Percentiles rank a stretch among this genome's conserved stretches.
Conservation (phyloP, 2,113 vertebrate species). For the Grammomys dolichurus region DNA sequence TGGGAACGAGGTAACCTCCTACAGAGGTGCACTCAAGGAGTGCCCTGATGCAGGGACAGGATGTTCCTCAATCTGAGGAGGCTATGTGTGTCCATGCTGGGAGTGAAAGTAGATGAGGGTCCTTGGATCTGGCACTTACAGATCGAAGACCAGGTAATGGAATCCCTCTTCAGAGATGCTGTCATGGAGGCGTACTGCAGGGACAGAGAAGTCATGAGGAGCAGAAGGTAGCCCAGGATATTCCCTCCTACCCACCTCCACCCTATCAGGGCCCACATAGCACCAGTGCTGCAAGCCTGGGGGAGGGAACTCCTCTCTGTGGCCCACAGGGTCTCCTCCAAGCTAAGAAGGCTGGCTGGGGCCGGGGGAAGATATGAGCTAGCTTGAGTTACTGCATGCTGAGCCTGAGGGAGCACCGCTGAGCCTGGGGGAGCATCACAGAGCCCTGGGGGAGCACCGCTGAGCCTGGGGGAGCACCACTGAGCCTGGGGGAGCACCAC, state of each 20-base stretch:
- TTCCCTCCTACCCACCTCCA: background rate
- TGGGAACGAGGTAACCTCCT: background rate
- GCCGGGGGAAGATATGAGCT: background rate
- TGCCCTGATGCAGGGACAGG: background rate
- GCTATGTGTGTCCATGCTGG: background rate
- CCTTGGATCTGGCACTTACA: slow-evolving; percentile 89
- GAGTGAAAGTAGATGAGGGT: background rate
- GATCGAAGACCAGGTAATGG: slow-evolving; percentile 97
- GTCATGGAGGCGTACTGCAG: slow-evolving; percentile 96
- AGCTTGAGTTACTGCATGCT: background rate
- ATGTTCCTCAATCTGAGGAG: background rate
- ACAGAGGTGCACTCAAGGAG: background rate
- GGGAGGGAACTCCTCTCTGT: background rate
- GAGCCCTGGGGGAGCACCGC: background rate
- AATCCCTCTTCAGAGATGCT: slow-evolving; percentile 98
- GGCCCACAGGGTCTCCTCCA: background rate
- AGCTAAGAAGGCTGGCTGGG: background rate
- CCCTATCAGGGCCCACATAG: background rate
- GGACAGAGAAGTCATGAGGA: slow-evolving; percentile 64
- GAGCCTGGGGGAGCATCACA: too few relatives aligned
- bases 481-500: too few relatives aligned
- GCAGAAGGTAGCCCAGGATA: background rate
- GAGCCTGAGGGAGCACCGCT: background rate
- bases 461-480: background rate
- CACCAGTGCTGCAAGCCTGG: background rate